phyloP scores from a whole-genome alignment of 2,888 invertebrate species.

The Cryptocephalus moraei region DNA sequence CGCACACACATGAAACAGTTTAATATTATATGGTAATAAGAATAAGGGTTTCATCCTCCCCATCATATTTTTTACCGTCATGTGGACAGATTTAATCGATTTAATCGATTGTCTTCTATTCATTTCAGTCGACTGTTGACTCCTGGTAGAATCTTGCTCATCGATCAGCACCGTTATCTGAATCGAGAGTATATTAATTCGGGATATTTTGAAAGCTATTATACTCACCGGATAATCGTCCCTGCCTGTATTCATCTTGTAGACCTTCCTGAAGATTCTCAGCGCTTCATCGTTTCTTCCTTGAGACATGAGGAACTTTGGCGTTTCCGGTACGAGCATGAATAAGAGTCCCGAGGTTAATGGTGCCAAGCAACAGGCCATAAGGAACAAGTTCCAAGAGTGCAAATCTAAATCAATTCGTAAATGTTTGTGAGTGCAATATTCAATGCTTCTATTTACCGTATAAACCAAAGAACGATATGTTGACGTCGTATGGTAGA shows the following conservation, averaged over 20 bases:
- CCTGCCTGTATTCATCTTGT: constrained; percentile 53
- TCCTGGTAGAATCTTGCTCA: constrained; percentile 19
- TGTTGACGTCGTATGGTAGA: constrained; percentile 43
- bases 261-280: constrained; percentile 52
- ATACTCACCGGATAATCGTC: constrained; percentile 54
- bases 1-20: background rate
- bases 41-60: constrained; percentile 33
- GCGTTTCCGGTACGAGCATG: constrained; percentile 62
- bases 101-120: constrained; percentile 24
- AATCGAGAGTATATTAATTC: constrained; percentile 5
- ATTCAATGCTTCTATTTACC: constrained; percentile 1
- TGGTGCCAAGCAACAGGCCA: constrained; percentile 53
- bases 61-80: too few relatives aligned
- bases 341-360: constrained; percentile 52
- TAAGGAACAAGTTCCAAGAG: constrained; percentile 53
- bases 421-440: background rate
- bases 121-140: constrained; percentile 1
- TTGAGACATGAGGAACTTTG: constrained; percentile 64
- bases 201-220: background rate
- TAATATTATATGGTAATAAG: background rate
- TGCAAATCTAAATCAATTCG: constrained; percentile 39
- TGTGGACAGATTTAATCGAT: constrained; percentile 44
- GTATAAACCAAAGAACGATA: constrained; percentile 2
- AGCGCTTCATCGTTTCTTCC: constrained; percentile 58
- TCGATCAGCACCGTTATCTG: constrained; percentile 34